Evolutionary conservation across 2,888 invertebrate genomes (phyloP).

Genomic region (Luperina nickerlii): DNA sequence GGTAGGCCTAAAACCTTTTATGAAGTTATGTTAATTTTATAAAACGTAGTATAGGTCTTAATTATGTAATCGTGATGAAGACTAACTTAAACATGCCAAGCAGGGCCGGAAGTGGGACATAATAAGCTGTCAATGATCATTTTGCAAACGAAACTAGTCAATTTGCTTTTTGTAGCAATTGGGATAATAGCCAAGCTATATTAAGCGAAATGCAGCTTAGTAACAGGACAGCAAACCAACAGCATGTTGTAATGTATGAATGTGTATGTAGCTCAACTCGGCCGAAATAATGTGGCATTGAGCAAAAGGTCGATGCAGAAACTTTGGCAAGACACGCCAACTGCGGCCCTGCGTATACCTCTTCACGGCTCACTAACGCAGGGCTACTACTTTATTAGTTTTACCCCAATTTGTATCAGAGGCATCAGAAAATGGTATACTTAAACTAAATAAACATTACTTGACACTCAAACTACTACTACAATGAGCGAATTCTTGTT

Average conservation of each 20-base stretch:
- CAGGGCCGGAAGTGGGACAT: not conserved
- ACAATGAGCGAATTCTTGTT: not conserved
- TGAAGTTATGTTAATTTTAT: not conserved
- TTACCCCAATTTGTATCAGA: not conserved
- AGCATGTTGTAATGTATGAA: slow-evolving; percentile 56
- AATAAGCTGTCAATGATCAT: not conserved
- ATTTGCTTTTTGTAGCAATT: slow-evolving; percentile 4
- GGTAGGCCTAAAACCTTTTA: slow-evolving; percentile 38
- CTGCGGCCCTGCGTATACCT: slow-evolving; percentile 78
- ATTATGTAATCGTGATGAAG: not conserved
- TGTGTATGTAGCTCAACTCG: slow-evolving; percentile 70
- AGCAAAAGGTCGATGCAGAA: slow-evolving; percentile 89
- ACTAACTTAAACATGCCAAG: slow-evolving; percentile 7
- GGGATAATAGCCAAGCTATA: slow-evolving; percentile 9
- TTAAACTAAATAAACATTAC: not conserved
- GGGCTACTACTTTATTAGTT: slow-evolving; percentile 42
- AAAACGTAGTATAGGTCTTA: not conserved
- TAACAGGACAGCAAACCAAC: slow-evolving; percentile 66
- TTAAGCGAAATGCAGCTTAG: slow-evolving; percentile 62
- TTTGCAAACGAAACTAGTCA: slow-evolving; percentile 8
- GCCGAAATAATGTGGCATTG: slow-evolving; percentile 87
- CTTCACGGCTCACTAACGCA: slow-evolving; percentile 66
- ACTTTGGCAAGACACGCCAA: slow-evolving; percentile 90
- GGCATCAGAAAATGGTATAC: slow-evolving; percentile 6
- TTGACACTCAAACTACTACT: not conserved